Base-by-base conservation (phyloP, 2,888 invertebrate genomes). In the Andrena fulva region DNA sequence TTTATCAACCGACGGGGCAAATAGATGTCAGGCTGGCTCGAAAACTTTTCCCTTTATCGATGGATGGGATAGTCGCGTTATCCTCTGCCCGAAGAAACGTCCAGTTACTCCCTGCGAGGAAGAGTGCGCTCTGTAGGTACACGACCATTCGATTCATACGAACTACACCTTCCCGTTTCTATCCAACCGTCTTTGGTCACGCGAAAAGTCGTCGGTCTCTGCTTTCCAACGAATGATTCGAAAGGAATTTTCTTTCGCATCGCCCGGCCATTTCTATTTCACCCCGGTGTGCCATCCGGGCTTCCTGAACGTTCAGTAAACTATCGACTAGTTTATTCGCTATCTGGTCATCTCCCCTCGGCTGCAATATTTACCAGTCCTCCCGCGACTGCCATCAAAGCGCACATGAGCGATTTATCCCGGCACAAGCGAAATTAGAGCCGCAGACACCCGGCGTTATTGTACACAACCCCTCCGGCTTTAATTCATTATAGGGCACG, bases 1-100 rank as follows among this genome's bases (percentile, higher is more conserved):
- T 88, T 92, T 92, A 92, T 91, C 90, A 85, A 85, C 88, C 64
- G 87, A 63, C 77, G 88, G 66, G 66, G 73, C 62, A 16, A 6
- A 16, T n/a, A 20, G 24, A 31, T 48, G 10, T 56, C n/a, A 12
- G n/a, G 2, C 48, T 31, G 0, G 42, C n/a, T 29, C 10, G 31
- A 42, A 16, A 3, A 16, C 27, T 52, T 62, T 70, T 56, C 31
- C 42, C 48, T 42, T 82, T 82, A 82, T 82, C 82, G 82, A 73
- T 82, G 68, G 72, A 60, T 60, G 82, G 82, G 75, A 42, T 2
- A 60, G 10, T 10, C 24, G n/a, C 20, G 33, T 7, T 10, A 6
- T 33, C 20, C 62, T 33, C 62, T 2, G 3, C 16, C 62, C 16
- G 1, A 5, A 24, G 24, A 27, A 27, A 24, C 27, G 6, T 42